A percentile compares a stretch with the other conserved stretches of the same genome.
Conservation (phyloP, 2,888 invertebrate genomes). For the Pristionchus exspectatus region DNA sequence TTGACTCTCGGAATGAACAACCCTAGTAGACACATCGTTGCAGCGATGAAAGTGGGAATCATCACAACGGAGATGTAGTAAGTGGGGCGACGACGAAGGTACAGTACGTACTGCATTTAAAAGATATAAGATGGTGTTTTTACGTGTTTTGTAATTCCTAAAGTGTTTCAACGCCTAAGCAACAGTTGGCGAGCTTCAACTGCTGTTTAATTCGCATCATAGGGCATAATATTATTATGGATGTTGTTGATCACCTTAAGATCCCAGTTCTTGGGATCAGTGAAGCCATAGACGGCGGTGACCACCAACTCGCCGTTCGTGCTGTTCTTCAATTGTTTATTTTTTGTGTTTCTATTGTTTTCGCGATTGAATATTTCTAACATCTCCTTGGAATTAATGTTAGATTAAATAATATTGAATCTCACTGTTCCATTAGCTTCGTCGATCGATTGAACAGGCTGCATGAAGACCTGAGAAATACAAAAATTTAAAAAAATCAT, state of each 20-base stretch:
- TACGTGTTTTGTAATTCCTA: too few species aligned
- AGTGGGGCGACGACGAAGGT: conserved; percentile 42
- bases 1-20: conserved; percentile 51
- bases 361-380: too few species aligned
- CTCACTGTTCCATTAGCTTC: conserved; percentile 47
- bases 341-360: neutral
- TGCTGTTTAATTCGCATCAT: too few species aligned
- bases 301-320: conserved; percentile 44
- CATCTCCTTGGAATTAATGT: neutral
- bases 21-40: conserved; percentile 49
- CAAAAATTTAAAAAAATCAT: neutral
- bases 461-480: conserved; percentile 18
- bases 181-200: too few species aligned
- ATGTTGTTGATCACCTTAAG: neutral
- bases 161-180: too few species aligned
- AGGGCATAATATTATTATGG: too few species aligned
- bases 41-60: conserved; percentile 52
- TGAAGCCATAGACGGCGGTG: conserved; percentile 32
- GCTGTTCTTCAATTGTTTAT: neutral
- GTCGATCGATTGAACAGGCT: conserved; percentile 37
- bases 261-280: conserved; percentile 29
- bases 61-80: conserved; percentile 49
- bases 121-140: too few species aligned
- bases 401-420: neutral
- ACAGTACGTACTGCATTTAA: conserved; percentile 26